These are phyloP conservation scores for Tenrec ecaudatus DNA, from an alignment of 2,113 vertebrate species.

Conservation along the genomic window DNA sequence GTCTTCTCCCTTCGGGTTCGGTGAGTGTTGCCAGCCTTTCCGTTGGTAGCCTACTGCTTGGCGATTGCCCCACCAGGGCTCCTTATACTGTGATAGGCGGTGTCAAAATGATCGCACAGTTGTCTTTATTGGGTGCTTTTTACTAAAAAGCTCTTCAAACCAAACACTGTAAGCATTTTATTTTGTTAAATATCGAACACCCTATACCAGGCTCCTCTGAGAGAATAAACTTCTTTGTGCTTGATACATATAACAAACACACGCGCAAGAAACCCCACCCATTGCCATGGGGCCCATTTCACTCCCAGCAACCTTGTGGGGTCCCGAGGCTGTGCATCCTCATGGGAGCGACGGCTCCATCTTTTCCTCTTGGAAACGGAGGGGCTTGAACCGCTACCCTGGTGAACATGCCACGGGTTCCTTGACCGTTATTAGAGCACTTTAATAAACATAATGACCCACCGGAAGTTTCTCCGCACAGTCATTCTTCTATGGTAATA, in stretches of 20 bases:
- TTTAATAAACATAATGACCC: background rate
- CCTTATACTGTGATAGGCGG: background rate
- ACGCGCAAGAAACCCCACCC: too few relatives aligned
- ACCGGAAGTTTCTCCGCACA: background rate
- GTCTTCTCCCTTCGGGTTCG: too few relatives aligned
- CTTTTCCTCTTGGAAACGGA: too few relatives aligned
- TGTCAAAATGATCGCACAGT: background rate
- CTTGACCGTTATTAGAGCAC: background rate
- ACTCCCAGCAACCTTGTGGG: too few relatives aligned
- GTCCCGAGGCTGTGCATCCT: too few relatives aligned
- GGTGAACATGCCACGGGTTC: background rate
- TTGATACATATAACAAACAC: too few relatives aligned
- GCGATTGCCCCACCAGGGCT: background rate
- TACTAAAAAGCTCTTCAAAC: slow-evolving; percentile 21
- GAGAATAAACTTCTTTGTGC: too few relatives aligned
- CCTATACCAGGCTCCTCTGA: background rate
- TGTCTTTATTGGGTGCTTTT: background rate
- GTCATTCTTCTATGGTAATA: background rate
- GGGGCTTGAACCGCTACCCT: too few relatives aligned
- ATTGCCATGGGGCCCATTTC: too few relatives aligned
- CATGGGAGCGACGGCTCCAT: too few relatives aligned
- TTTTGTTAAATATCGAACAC: slow-evolving; percentile 7
- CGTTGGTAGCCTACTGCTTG: background rate
- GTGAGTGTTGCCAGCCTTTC: background rate
- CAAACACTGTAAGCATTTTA: background rate